Evolutionary conservation across 35 echinoderm and acorn worm species (phyloP), one percentile per base, ranked within the genome.

Genomic region (Amphiura filiformis): DNA sequence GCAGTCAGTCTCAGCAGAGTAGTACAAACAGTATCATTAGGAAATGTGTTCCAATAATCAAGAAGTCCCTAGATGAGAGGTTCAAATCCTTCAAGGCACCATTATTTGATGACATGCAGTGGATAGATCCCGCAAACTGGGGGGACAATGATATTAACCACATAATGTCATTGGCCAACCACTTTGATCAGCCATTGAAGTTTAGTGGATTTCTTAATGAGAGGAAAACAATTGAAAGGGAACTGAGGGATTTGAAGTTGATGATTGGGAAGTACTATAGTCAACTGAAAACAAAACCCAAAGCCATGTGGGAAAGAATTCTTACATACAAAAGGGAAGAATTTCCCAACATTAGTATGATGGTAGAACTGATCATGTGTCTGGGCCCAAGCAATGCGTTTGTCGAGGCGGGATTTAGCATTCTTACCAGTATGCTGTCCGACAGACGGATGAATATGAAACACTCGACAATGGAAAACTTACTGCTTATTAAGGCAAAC

Each of bases 61-160:
- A 32, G 44, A 11, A 52, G 14, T 77, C 39, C 39, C 78, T 93
- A 18, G 86, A 88, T 76, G 37, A 93, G 18, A 32, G 86, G 9
- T 92, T 92, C 52, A 39, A 34, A 30, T 82, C 90, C 35, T 82
- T 88, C 80, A 93, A 37, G 13, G 65, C 76, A 57, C 33, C 22
- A 14, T 37, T 93, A 80, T 88, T 76, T 34, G 35, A 84, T 38
- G 78, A 88, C 65, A 93, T 93, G 91, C 35, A 65, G 40, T 93
- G 91, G 86, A 7, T 93, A 36, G 81, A 93, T 65, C 91, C 85
- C 37, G 91, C 91, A 34, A 93, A 93, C 57, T 93, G 91, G 91
- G 91, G 84, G 39, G 78, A 40, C 26, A 22, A 76, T 78, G 91
- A 93, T 65, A 30, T 88, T 56, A 78, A 81, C 76, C 39, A 77